phyloP scores from a whole-genome alignment of 2,888 invertebrate genomes.

The Agrochola lota region DNA sequence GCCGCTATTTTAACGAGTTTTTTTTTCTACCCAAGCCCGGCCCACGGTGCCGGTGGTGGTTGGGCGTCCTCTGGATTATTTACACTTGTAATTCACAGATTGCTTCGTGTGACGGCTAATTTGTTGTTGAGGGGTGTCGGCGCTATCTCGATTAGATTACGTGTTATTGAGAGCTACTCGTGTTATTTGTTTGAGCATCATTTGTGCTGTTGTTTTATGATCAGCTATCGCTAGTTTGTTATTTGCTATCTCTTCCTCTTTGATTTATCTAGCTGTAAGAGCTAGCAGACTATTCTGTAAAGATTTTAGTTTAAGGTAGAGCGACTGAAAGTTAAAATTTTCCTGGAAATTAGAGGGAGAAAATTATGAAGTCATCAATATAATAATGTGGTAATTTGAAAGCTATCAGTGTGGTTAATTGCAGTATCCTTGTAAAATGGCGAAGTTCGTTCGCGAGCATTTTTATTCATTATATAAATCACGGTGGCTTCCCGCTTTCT shows the following conservation, averaged over 20 bases:
- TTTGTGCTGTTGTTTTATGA: constrained; percentile 64
- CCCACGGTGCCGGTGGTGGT: constrained; percentile 88
- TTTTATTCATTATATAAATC: constrained; percentile 91
- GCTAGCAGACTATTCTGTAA: constrained; percentile 13
- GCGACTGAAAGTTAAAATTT: constrained; percentile 5
- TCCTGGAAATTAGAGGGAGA: constrained; percentile 34
- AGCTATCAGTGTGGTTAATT: constrained; percentile 85
- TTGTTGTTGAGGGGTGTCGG: constrained; percentile 80
- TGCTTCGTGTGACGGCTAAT: constrained; percentile 82
- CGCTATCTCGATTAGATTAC: constrained; percentile 80
- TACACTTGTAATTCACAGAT: constrained; percentile 90
- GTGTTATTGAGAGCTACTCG: constrained; percentile 72
- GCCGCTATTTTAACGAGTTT: constrained; percentile 90
- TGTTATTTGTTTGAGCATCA: constrained; percentile 70
- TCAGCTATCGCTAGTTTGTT: constrained; percentile 47
- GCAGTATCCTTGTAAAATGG: constrained; percentile 84
- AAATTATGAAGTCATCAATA: constrained; percentile 70
- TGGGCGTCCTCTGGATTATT: constrained; percentile 90
- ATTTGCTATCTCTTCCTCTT: constrained; percentile 46
- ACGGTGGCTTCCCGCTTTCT: constrained; percentile 79
- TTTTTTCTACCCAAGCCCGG: constrained; percentile 85
- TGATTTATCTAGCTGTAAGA: constrained; percentile 14
- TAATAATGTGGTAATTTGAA: constrained; percentile 78
- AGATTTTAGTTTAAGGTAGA: constrained; percentile 1
- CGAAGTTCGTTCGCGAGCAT: constrained; percentile 78